Evolutionary conservation across 2,113 vertebrate species (phyloP), one percentile per base, ranked within the genome.

Genomic region (Hemibagrus wyckioides): DNA sequence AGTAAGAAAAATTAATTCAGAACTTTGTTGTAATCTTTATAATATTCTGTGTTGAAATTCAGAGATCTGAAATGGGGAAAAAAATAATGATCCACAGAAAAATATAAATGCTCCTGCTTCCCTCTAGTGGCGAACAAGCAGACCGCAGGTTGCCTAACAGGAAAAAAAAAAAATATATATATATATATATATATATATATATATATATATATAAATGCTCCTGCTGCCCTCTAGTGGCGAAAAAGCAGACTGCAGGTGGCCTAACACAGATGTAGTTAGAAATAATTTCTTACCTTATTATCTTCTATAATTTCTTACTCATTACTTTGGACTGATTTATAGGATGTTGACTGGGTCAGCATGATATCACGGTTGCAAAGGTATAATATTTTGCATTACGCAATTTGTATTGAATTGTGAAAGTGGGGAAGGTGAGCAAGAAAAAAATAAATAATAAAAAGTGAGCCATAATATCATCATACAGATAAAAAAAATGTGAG

Each of bases 171-270:
- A n/a, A n/a, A n/a, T n/a, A n/a, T n/a, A n/a, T n/a, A n/a, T n/a
- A n/a, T n/a, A n/a, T n/a, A n/a, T n/a, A n/a, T n/a, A n/a, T n/a
- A n/a, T n/a, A n/a, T n/a, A n/a, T n/a, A n/a, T n/a, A n/a, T n/a
- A n/a, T n/a, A n/a, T n/a, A n/a, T n/a, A n/a, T n/a, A n/a, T n/a
- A n/a, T n/a, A n/a, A n/a, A n/a, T n/a, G n/a, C n/a, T 59, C 57
- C 30, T 57, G 30, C 57, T 73, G 89, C 33, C 83, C 89, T 36
- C 79, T 87, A 59, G 48, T 82, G 84, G n/a, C 76, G 2, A 65
- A 71, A 81, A 4, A 7, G 33, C 44, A 65, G 41, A 28, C 15
- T 1, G 48, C 75, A 77, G 28, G 52, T 56, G 0, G 17, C 9
- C 19, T 80, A 0, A 56, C 1, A 44, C 52, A 33, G n/a, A n/a